phyloP scores from a whole-genome alignment of 2,888 invertebrate genomes.

The Drosophila colorata region DNA sequence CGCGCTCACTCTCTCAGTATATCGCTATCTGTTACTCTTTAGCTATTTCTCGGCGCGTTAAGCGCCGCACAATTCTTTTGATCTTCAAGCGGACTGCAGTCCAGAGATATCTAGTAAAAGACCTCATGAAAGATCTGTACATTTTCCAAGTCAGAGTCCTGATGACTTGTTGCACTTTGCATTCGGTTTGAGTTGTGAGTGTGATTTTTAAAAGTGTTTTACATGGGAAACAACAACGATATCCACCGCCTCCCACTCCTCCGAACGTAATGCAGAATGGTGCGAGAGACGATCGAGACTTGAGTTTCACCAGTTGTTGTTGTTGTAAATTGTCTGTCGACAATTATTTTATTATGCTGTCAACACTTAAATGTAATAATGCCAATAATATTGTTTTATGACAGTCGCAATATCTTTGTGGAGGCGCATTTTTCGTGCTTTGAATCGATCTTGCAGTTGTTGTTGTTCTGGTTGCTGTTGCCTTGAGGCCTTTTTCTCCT shows the following conservation, averaged over 20 bases:
- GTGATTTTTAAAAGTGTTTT: slow-evolving; percentile 82
- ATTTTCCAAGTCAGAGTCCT: slow-evolving; percentile 54
- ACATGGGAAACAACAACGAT: slow-evolving; percentile 79
- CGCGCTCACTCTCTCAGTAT: slow-evolving; percentile 22
- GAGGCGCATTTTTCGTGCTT: slow-evolving; percentile 63
- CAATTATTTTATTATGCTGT: slow-evolving; percentile 85
- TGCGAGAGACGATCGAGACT: slow-evolving; percentile 45
- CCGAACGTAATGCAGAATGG: slow-evolving; percentile 33
- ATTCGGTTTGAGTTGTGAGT: slow-evolving; percentile 80
- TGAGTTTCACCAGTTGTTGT: slow-evolving; percentile 50
- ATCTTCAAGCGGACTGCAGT: slow-evolving; percentile 66
- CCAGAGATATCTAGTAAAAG: slow-evolving; percentile 26
- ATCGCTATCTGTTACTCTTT: neutral
- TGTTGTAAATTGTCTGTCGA: slow-evolving; percentile 81
- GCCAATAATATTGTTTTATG: slow-evolving; percentile 83
- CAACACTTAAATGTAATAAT: slow-evolving; percentile 84
- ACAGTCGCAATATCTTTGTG: slow-evolving; percentile 74
- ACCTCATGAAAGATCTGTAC: slow-evolving; percentile 73
- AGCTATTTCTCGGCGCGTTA: slow-evolving; percentile 29
- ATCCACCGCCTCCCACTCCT: slow-evolving; percentile 1
- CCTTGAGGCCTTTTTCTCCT: slow-evolving; percentile 47
- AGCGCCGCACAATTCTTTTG: slow-evolving; percentile 82
- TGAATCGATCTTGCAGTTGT: slow-evolving; percentile 43
- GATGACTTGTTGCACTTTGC: slow-evolving; percentile 74
- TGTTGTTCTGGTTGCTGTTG: slow-evolving; percentile 29